phyloP scores from a whole-genome alignment of 64 coral and sea anemone genomes.

The Actinia equina region DNA sequence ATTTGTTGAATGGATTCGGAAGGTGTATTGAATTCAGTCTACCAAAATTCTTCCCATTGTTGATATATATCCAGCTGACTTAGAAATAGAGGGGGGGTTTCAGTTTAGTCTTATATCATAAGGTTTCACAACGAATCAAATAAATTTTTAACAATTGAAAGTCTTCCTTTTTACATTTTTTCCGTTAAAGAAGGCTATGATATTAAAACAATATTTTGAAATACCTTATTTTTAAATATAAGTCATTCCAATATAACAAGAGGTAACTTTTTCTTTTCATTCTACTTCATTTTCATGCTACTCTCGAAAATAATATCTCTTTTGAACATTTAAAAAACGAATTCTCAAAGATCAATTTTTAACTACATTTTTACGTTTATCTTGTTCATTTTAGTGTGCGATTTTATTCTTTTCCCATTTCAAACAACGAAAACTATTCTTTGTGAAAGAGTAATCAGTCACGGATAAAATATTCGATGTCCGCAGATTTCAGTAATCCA shows the following conservation, averaged over 20 bases:
- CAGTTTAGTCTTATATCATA: background rate
- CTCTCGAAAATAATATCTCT: background rate
- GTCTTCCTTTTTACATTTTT: background rate
- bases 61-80: background rate
- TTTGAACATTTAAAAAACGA: background rate
- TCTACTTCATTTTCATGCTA: too few species aligned
- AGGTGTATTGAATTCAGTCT: background rate
- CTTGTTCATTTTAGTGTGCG: too few species aligned
- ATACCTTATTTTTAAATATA: background rate
- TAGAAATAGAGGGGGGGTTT: background rate
- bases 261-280: background rate
- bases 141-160: background rate
- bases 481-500: too few species aligned
- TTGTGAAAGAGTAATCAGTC: too few species aligned
- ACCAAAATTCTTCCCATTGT: background rate
- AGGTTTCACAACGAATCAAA: background rate
- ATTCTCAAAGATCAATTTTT: too few species aligned
- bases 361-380: too few species aligned
- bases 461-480: too few species aligned
- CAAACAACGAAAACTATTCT: too few species aligned
- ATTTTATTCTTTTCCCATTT: too few species aligned
- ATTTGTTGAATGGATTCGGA: background rate
- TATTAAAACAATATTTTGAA: background rate
- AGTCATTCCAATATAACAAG: background rate
- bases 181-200: background rate